phyloP scores from a whole-genome alignment of 2,797 vertebrate species.

The Sebastes glaucus region DNA sequence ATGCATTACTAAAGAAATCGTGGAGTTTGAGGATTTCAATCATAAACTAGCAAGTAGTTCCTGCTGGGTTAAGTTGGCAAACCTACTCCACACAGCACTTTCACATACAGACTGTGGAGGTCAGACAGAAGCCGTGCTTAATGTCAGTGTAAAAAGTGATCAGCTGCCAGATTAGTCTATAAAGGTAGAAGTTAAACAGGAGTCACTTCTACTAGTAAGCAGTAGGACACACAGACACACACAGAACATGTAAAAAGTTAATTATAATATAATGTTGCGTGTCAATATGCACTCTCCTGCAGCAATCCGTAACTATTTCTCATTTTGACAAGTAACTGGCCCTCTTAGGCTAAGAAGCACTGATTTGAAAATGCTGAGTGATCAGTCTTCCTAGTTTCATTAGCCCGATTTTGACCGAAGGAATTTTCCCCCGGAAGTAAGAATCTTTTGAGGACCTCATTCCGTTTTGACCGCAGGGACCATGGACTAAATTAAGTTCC shows the following conservation, averaged over 20 bases:
- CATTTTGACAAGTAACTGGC: neutral
- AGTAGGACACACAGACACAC: neutral
- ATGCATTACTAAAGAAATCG: neutral
- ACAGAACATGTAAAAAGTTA: neutral
- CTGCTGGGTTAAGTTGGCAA: neutral
- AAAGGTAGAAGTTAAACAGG: constrained; percentile 1
- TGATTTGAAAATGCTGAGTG: neutral
- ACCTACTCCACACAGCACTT: neutral
- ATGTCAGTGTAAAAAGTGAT: constrained; percentile 17
- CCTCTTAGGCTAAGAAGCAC: neutral
- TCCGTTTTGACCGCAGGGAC: no score
- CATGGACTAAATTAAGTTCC: no score
- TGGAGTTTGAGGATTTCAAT: neutral
- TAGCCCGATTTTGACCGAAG: no score
- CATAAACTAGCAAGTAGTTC: neutral
- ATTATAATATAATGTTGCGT: neutral
- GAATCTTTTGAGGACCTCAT: no score
- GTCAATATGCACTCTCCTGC: neutral
- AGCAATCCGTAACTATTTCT: neutral
- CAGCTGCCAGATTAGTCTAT: neutral
- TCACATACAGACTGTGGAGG: neutral
- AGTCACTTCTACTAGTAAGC: neutral
- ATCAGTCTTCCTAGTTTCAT: neutral
- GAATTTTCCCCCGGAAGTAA: no score
- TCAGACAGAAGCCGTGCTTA: neutral